Evolutionary conservation across 2,113 vertebrate species (phyloP).

Genomic region (Aviceda subcristata): DNA sequence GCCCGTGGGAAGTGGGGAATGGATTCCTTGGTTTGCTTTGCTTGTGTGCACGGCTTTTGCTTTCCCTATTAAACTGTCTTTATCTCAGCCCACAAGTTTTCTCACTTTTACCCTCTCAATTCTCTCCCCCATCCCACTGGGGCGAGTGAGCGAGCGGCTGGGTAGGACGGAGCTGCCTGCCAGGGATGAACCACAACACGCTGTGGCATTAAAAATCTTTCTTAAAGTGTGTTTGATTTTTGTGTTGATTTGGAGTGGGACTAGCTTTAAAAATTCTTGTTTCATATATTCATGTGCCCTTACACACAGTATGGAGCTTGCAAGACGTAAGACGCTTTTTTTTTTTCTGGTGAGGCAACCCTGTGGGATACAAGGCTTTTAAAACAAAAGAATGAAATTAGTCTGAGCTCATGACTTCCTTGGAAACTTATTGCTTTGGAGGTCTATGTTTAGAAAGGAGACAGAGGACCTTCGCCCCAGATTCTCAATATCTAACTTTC

Average conservation of each 20-base stretch:
- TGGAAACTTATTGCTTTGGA: neutral
- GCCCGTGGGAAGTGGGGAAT: fast-evolving
- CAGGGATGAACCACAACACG: neutral
- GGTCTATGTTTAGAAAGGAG: neutral
- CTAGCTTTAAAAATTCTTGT: neutral
- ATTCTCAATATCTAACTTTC: neutral
- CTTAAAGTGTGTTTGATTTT: neutral
- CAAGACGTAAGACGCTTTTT: neutral
- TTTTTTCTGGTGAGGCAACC: neutral
- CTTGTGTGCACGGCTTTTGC: fast-evolving
- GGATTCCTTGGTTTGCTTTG: neutral
- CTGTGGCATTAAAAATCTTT: neutral
- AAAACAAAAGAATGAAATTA: neutral
- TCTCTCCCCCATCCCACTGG: neutral
- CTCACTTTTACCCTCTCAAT: neutral
- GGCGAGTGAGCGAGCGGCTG: fast-evolving
- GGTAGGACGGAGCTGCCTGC: neutral
- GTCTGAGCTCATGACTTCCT: neutral
- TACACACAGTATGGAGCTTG: neutral
- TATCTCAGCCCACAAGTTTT: neutral
- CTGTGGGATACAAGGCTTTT: neutral
- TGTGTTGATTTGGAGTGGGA: neutral
- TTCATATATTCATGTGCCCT: neutral
- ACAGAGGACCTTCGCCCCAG: neutral
- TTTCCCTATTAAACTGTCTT: neutral